Evolutionary conservation across 92 coral and sea anemone species (phyloP), one percentile per base, ranked within the genome.

Genomic region (Zoanthus gigantus): DNA sequence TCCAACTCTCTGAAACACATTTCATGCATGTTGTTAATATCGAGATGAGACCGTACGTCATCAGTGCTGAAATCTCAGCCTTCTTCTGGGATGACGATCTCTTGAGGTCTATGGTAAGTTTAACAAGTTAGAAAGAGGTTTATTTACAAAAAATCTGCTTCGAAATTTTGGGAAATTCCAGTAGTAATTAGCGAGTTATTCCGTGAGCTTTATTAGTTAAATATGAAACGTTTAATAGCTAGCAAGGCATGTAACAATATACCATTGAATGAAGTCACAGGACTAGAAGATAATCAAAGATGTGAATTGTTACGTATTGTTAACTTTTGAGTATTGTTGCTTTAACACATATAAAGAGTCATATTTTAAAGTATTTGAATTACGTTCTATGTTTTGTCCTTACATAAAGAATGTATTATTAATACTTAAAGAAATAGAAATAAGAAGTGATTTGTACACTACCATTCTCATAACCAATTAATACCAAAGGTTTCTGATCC

Each of bases 1-100:
- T 97, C 46, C 72, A 84, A 48, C 73, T 97, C 65, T 83, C 94
- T 63, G 94, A 86, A 18, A 71, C 82, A 14, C 83, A 87, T 75
- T 74, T 89, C 56, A 83, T 97, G 60, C 99, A 97, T 77, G 89
- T 97, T n/a, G 93, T 97, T 76, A 97, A 97, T 66, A 87, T 91
- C 72, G 95, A 92, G 66, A 88, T 61, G 82, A 94, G 79, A 61
- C 98, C 99, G 0, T 90, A 89, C 57, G 90, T 97, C 18, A 94
- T 93, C 69, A 96, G 99, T 85, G 95, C 98, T 44, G 99, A 97
- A 82, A 92, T 97, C 67, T 94, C 98, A 2, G 93, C 98, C 12
- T 94, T 97, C 78, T 92, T 97, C 32, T 97, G 99, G 99, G 98
- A 97, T 54, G 91, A 93, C 78, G 99, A 97, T 80, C 84, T 92